Conservation (phyloP, 2,113 vertebrate genomes). For the Myrmecobius fasciatus region DNA sequence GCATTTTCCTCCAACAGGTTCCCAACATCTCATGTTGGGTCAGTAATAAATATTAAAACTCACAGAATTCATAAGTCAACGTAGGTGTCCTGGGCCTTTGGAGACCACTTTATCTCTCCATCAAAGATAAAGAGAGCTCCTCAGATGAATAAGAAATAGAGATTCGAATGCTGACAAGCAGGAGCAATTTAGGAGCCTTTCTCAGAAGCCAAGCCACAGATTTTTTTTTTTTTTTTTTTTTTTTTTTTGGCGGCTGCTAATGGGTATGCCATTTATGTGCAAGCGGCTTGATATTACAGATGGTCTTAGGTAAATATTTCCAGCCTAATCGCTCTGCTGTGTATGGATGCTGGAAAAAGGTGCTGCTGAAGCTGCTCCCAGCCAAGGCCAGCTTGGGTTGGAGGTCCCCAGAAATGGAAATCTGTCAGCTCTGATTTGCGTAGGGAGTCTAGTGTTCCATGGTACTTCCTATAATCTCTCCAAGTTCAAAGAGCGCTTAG, state of each 20-base stretch:
- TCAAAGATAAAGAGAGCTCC: constrained; percentile 71
- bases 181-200: constrained; percentile 74
- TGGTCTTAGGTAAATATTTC: constrained; percentile 77
- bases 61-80: constrained; percentile 76
- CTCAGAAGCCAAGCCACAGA: constrained; percentile 70
- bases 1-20: constrained; percentile 58
- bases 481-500: constrained; percentile 93
- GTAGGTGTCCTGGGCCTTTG: constrained; percentile 77
- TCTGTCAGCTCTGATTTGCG: constrained; percentile 88
- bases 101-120: constrained; percentile 76
- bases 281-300: constrained; percentile 31
- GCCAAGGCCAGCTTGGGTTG: constrained; percentile 69
- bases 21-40: constrained; percentile 53
- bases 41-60: constrained; percentile 79
- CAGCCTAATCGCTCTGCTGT: constrained; percentile 8
- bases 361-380: constrained; percentile 73
- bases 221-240: constrained; percentile 71
- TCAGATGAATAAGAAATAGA: constrained; percentile 82
- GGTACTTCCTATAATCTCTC: constrained; percentile 88
- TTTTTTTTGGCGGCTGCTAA: constrained; percentile 67
- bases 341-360: constrained; percentile 68
- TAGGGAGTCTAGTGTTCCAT: constrained; percentile 83
- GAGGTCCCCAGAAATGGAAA: constrained; percentile 61
- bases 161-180: constrained; percentile 81
- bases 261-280: constrained; percentile 67